Base-by-base conservation (phyloP, 2,797 vertebrate genomes). In the Periparus ater region DNA sequence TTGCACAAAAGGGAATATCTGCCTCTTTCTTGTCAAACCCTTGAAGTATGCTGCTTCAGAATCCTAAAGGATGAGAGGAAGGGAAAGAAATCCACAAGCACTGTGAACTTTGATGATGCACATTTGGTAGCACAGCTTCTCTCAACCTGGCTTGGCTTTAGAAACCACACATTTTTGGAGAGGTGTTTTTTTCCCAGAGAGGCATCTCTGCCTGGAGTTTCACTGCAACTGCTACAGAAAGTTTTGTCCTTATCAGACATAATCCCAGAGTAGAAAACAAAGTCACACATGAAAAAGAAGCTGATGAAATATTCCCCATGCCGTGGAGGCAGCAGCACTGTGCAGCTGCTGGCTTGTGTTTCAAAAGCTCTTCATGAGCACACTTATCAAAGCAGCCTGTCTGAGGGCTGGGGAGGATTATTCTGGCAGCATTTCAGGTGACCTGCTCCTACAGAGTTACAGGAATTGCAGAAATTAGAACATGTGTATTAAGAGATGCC, bases 31-130 rank as follows among this genome's bases (percentile, higher is more conserved):
- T 92, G 65, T 84, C 58, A 86, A 68, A 25, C 36, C 70, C 73
- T 90, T 95, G 80, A 95, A 95, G 80, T 76, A 55, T 76, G 70
- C 76, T 84, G 73, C 88, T 93, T 91, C 91, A 88, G 82, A 81
- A 81, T 78, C 80, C 77, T 81, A 62, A 70, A 95, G 83, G 76
- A 86, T 70, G 62, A 86, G 85, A 94, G 79, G 54, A 66, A 84
- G 44, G 55, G 32, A 81, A 86, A 88, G 70, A 62, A 90, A 93
- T 58, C 27, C 87, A 50, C 70, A 36, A 79, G 70, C 45, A 50
- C 91, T 84, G 88, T 19, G 79, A 93, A 77, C 70, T 91, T 86
- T 90, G 89, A 86, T 84, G 93, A 29, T 75, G 85, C 82, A 38
- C 15, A 1, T 88, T 85, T 62, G 83, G 66, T 38, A 78, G 47